These are phyloP conservation scores for Thunnus thynnus DNA, from an alignment of 2,113 vertebrate species.

Conservation along the genomic window DNA sequence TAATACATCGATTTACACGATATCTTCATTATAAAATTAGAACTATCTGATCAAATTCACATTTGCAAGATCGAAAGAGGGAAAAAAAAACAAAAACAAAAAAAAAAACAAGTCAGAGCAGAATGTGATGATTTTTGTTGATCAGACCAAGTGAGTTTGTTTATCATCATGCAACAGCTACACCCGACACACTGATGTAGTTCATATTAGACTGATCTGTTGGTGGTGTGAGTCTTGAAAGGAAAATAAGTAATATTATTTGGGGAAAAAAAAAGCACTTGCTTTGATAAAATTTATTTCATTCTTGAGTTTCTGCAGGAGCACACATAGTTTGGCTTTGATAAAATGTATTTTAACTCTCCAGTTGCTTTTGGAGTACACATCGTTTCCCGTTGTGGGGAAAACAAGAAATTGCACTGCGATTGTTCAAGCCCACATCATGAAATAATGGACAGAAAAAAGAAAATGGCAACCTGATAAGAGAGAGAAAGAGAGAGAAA, in stretches of 20 bases:
- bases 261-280: not conserved
- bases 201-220: constrained; percentile 3
- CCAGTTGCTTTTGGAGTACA: constrained; percentile 39
- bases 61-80: constrained; percentile 70
- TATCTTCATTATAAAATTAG: constrained; percentile 83
- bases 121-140: not conserved
- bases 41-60: constrained; percentile 80
- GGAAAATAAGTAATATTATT: constrained; percentile 14
- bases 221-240: not conserved
- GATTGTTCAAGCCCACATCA: constrained; percentile 12
- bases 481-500: not conserved
- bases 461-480: not conserved
- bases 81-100: not conserved
- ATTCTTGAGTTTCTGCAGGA: constrained; percentile 46
- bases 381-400: constrained; percentile 1
- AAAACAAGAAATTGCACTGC: constrained; percentile 21
- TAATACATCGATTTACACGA: constrained; percentile 78
- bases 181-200: constrained; percentile 7
- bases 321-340: constrained; percentile 40
- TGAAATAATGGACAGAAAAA: constrained; percentile 2
- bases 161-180: not conserved
- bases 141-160: constrained; percentile 10
- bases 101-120: not conserved
- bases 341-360: constrained; percentile 60
- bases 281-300: constrained; percentile 38